These are phyloP conservation scores for Acanthopagrus latus DNA, from an alignment of 2,797 vertebrate genomes.

Conservation along the genomic window DNA sequence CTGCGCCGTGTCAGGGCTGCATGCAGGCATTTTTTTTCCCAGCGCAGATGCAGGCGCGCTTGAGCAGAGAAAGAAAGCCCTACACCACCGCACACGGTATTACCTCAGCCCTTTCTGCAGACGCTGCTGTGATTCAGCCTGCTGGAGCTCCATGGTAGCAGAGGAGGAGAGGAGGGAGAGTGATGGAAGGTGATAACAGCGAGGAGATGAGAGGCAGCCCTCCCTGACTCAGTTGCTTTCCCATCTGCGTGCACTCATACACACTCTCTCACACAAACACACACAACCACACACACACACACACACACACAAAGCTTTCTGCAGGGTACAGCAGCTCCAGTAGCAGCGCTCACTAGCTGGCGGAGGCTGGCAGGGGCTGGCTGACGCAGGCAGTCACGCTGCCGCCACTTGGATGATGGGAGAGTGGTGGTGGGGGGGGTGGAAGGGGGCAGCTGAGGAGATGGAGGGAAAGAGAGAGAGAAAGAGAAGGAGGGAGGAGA, in stretches of 20 bases:
- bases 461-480: not conserved
- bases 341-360: slow-evolving; percentile 54
- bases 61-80: slow-evolving; percentile 1
- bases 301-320: slow-evolving; percentile 53
- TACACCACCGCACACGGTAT: slow-evolving; percentile 28
- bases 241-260: slow-evolving; percentile 68
- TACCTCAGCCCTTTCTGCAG: slow-evolving; percentile 81
- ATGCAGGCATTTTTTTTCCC: slow-evolving; percentile 44
- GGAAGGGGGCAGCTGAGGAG: not conserved
- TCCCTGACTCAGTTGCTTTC: slow-evolving; percentile 77
- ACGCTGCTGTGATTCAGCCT: slow-evolving; percentile 72
- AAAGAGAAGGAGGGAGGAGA: not conserved
- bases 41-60: slow-evolving; percentile 35
- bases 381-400: slow-evolving; percentile 78
- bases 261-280: slow-evolving; percentile 31
- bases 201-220: slow-evolving; percentile 74
- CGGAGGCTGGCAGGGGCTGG: slow-evolving; percentile 40
- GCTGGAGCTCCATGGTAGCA: slow-evolving; percentile 80
- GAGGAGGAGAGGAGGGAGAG: slow-evolving; percentile 65
- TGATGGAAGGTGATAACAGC: slow-evolving; percentile 66
- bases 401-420: slow-evolving; percentile 52
- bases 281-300: slow-evolving; percentile 20
- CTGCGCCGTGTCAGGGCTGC: slow-evolving; percentile 45
- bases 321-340: slow-evolving; percentile 68
- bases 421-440: slow-evolving; percentile 25